phyloP scores from a whole-genome alignment of 2,888 invertebrate species.

The Linhomoeus sp. region DNA sequence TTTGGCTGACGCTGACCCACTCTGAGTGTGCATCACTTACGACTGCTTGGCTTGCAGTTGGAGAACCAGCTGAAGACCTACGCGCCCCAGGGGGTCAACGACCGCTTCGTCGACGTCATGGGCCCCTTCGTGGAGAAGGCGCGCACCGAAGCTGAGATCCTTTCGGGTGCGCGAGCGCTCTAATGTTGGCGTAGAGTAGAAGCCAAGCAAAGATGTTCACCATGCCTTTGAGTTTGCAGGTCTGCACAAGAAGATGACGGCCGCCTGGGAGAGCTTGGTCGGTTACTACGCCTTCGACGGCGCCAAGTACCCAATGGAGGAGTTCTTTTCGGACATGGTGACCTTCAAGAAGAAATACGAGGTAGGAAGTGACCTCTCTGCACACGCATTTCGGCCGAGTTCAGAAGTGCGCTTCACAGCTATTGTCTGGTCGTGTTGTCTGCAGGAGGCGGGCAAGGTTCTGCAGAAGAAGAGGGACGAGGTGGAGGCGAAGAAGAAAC shows the following conservation, averaged over 20 bases:
- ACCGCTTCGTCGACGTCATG: constrained; percentile 68
- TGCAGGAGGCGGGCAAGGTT: too few species aligned
- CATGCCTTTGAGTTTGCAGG: constrained; percentile 20
- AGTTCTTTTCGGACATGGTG: constrained; percentile 84
- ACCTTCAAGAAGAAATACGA: constrained; percentile 75
- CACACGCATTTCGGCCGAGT: too few species aligned
- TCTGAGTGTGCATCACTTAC: too few species aligned
- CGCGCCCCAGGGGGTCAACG: constrained; percentile 48
- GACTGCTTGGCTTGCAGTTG: constrained; percentile 48
- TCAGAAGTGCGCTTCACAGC: too few species aligned
- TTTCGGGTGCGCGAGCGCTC: constrained; percentile 38
- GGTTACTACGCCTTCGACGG: constrained; percentile 81
- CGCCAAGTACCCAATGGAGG: constrained; percentile 77
- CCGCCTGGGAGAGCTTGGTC: constrained; percentile 56
- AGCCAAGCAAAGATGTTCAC: neutral
- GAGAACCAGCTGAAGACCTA: constrained; percentile 75
- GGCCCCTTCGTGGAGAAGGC: constrained; percentile 61
- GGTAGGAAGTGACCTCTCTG: constrained; percentile 35
- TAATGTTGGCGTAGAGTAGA: neutral
- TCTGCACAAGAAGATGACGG: constrained; percentile 83
- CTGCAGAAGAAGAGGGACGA: too few species aligned
- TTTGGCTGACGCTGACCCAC: neutral
- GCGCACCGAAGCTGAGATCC: constrained; percentile 59
- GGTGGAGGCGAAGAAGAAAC: too few species aligned
- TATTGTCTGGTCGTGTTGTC: too few species aligned